Percentiles rank a stretch among this genome's conserved stretches.
Evolutionary conservation across 2,888 invertebrate genomes (phyloP).

Genomic region (Trisateles emortualis): DNA sequence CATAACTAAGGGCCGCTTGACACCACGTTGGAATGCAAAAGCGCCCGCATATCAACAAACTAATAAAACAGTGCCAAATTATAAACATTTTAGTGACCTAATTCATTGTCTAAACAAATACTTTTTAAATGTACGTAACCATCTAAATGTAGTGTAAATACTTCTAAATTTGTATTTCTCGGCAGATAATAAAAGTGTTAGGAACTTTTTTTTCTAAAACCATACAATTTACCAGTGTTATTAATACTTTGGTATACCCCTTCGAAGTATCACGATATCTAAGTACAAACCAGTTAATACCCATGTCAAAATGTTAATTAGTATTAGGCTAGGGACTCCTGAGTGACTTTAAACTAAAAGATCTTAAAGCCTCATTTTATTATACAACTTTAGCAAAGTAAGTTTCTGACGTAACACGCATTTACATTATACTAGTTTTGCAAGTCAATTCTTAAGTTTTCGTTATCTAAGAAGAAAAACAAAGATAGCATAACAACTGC

Average conservation of each 20-base stretch:
- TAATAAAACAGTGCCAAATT: constrained; percentile 43
- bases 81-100: constrained; percentile 36
- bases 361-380: too few species aligned
- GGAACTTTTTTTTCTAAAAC: constrained; percentile 71
- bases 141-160: constrained; percentile 36
- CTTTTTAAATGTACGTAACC: constrained; percentile 28
- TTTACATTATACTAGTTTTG: too few species aligned
- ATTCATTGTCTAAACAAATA: constrained; percentile 33
- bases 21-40: constrained; percentile 33
- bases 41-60: constrained; percentile 30
- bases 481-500: too few species aligned
- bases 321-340: constrained; percentile 14
- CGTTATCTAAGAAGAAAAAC: too few species aligned
- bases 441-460: too few species aligned
- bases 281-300: constrained; percentile 36
- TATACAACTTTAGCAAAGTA: constrained; percentile 24
- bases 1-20: constrained; percentile 36
- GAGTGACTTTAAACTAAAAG: constrained; percentile 7
- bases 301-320: constrained; percentile 22
- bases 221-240: constrained; percentile 54
- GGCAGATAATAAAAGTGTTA: constrained; percentile 53
- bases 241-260: constrained; percentile 72
- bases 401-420: too few species aligned
- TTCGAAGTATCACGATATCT: constrained; percentile 40
- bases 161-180: constrained; percentile 34